Evolutionary conservation across 2,797 vertebrate genomes (phyloP).

Genomic region (Dipus sagitta): DNA sequence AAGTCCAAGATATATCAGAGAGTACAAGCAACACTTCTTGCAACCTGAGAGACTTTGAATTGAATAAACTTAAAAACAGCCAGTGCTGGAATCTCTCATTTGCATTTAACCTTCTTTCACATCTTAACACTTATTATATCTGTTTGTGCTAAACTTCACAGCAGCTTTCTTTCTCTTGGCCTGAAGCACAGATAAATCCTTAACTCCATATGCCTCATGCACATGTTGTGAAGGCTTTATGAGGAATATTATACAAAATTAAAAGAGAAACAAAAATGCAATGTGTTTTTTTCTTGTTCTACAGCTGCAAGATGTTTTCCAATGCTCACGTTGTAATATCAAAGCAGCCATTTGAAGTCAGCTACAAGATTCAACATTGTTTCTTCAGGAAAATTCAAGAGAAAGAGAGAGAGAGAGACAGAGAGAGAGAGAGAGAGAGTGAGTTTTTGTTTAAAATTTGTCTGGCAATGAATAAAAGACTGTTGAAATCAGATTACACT

Average conservation of each 20-base stretch:
- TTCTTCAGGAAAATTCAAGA: conserved; percentile 49
- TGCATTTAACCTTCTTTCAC: conserved; percentile 60
- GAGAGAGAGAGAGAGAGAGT: too few relatives aligned
- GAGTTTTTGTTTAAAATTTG: conserved; percentile 33
- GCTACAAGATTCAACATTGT: conserved; percentile 67
- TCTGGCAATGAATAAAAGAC: conserved; percentile 28
- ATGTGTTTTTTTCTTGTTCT: conserved; percentile 74
- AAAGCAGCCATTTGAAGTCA: conserved; percentile 42
- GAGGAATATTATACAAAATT: conserved; percentile 68
- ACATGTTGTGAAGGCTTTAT: conserved; percentile 66
- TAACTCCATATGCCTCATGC: conserved; percentile 13
- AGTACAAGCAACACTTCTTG: neutral
- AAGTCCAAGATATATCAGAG: neutral
- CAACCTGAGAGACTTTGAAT: neutral
- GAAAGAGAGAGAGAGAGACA: too few relatives aligned
- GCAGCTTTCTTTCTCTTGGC: conserved; percentile 60
- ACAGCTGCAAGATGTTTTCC: conserved; percentile 55
- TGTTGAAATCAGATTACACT: conserved; percentile 22
- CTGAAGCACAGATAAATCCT: conserved; percentile 73
- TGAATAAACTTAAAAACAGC: neutral
- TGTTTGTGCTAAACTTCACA: conserved; percentile 62
- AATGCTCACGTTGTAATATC: neutral
- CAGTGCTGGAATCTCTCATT: neutral
- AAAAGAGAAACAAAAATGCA: conserved; percentile 67
- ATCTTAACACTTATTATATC: conserved; percentile 62